A percentile compares a stretch with the other conserved stretches of the same genome.
Evolutionary conservation across 2,797 vertebrate genomes (phyloP).

Genomic region (Phrynocephalus guinanensis): DNA sequence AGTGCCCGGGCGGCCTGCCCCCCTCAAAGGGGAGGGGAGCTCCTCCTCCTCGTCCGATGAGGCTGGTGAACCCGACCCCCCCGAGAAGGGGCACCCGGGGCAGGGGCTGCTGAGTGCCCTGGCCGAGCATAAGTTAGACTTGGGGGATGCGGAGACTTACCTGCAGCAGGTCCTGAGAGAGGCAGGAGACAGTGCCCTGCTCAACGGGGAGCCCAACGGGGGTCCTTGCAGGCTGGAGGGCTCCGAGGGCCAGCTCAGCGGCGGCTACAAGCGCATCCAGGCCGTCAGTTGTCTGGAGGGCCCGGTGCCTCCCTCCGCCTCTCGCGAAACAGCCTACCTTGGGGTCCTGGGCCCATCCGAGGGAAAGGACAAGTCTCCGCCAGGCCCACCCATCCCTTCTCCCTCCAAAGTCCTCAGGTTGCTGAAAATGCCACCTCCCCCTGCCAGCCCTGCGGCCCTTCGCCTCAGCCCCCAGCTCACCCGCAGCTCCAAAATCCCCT

Average conservation of each 20-base stretch:
- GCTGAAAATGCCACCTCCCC: slow-evolving; percentile 85
- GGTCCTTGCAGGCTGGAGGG: background rate
- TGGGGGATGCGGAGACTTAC: slow-evolving; percentile 73
- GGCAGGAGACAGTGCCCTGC: slow-evolving; percentile 56
- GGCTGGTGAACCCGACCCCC: slow-evolving; percentile 67
- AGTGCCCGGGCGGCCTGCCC: slow-evolving; percentile 16
- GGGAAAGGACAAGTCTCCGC: slow-evolving; percentile 69
- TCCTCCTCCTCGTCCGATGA: slow-evolving; percentile 49
- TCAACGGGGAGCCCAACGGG: slow-evolving; percentile 25
- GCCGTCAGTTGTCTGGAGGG: slow-evolving; percentile 26
- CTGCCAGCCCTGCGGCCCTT: slow-evolving; percentile 76
- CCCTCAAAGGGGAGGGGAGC: slow-evolving; percentile 62
- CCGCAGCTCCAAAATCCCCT: slow-evolving; percentile 91
- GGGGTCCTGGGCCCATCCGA: slow-evolving; percentile 72
- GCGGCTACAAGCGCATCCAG: slow-evolving; percentile 37
- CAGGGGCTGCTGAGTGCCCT: slow-evolving; percentile 73
- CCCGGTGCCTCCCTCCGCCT: slow-evolving; percentile 6
- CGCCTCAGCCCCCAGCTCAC: slow-evolving; percentile 93
- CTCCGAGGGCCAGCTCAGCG: background rate
- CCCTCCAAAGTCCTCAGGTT: slow-evolving; percentile 91
- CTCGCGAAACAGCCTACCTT: slow-evolving; percentile 53
- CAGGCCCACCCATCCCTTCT: slow-evolving; percentile 84
- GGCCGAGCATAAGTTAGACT: slow-evolving; percentile 75
- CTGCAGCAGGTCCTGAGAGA: slow-evolving; percentile 74
- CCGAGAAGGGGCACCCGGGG: slow-evolving; percentile 57